Percentiles rank a stretch among this genome's conserved stretches.
phyloP scores from a whole-genome alignment of 2,797 vertebrate genomes.

The Arvicola amphibius region DNA sequence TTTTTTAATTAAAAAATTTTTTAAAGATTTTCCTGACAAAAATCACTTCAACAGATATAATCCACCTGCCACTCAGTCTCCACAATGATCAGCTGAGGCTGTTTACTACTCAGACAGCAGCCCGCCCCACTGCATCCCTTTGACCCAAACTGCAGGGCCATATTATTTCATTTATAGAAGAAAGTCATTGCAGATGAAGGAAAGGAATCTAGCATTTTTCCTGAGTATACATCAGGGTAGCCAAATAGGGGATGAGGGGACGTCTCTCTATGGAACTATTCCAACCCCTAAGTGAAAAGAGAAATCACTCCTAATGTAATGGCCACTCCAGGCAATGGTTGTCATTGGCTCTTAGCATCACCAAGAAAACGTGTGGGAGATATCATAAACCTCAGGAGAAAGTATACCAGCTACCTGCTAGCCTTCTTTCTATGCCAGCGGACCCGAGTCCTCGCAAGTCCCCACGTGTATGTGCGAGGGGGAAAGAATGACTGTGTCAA shows the following conservation, averaged over 20 bases:
- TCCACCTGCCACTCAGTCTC: neutral
- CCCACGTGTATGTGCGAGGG: neutral
- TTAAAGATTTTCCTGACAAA: neutral
- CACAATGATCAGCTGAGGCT: rapidly evolving
- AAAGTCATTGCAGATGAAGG: neutral
- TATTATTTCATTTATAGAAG: neutral
- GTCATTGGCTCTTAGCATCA: rapidly evolving
- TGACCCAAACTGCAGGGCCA: neutral
- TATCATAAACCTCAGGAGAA: rapidly evolving
- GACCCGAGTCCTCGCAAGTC: neutral
- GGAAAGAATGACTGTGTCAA: neutral
- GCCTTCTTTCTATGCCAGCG: rapidly evolving
- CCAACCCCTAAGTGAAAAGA: neutral
- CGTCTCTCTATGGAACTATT: neutral
- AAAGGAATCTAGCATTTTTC: neutral
- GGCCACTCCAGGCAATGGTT: neutral
- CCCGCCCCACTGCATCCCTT: neutral
- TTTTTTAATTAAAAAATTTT: neutral
- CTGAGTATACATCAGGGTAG: neutral
- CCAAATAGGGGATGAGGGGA: neutral
- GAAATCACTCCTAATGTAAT: neutral
- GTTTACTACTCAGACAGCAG: neutral
- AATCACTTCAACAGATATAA: neutral
- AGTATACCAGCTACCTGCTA: neutral
- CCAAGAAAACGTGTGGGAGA: too few species aligned